Percentiles rank a stretch among this genome's conserved stretches.
Conservation (phyloP, 2,797 vertebrate species). For the Notamacropus eugenii region DNA sequence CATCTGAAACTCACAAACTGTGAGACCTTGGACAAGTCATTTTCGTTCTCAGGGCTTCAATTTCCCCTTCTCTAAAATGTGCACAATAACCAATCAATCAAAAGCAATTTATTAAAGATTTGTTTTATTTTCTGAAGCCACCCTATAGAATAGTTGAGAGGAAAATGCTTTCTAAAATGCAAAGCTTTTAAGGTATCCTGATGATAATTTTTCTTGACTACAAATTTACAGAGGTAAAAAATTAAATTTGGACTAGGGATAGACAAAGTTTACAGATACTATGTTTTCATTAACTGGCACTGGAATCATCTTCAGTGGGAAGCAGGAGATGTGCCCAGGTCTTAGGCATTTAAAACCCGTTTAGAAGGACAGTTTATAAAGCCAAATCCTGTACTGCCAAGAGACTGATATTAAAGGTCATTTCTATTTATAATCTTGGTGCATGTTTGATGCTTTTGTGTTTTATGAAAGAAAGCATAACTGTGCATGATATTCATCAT, state of each 20-base stretch:
- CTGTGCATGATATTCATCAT: background rate
- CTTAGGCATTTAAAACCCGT: conserved; percentile 17
- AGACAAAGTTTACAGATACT: background rate
- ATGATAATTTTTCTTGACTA: background rate
- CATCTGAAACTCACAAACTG: background rate
- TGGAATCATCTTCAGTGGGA: conserved; percentile 26
- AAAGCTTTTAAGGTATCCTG: background rate
- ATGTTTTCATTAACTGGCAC: conserved; percentile 1
- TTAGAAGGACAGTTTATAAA: background rate
- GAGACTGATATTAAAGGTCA: background rate
- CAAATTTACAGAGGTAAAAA: conserved; percentile 1
- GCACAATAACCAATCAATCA: background rate
- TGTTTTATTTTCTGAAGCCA: background rate
- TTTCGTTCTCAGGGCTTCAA: background rate
- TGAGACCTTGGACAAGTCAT: background rate
- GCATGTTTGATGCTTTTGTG: background rate
- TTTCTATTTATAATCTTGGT: background rate
- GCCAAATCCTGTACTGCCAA: background rate
- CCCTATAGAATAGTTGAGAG: background rate
- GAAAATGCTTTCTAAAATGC: background rate
- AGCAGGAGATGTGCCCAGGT: background rate
- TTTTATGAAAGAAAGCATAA: background rate
- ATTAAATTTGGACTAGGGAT: background rate
- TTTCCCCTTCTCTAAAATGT: background rate
- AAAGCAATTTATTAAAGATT: background rate